Percentiles rank a stretch among this genome's conserved stretches.
Evolutionary conservation across 2,888 invertebrate species (phyloP).

Genomic region (Phymatocera aterrima): DNA sequence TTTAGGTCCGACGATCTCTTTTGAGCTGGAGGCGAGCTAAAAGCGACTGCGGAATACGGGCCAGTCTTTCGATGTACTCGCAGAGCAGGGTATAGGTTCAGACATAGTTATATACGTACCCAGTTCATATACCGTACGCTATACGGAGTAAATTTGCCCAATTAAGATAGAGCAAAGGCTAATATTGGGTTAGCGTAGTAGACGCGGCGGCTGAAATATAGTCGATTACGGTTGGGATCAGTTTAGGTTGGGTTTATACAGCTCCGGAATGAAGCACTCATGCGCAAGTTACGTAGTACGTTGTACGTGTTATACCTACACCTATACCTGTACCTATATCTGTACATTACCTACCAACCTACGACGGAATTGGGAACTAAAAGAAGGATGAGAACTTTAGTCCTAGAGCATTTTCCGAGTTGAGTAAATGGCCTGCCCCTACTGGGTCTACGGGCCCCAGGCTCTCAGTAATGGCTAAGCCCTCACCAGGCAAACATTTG

Average conservation of each 20-base stretch:
- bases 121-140: not conserved
- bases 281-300: no score
- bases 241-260: not conserved
- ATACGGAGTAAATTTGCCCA: conserved; percentile 16
- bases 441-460: no score
- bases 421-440: not conserved
- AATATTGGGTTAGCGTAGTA: not conserved
- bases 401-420: not conserved
- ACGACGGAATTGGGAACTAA: not conserved
- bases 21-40: no score
- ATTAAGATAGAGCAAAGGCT: conserved; percentile 32
- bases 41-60: no score
- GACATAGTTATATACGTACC: not conserved
- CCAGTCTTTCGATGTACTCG: no score
- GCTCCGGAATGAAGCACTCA: not conserved
- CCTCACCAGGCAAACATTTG: not conserved
- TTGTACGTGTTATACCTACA: no score
- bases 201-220: not conserved
- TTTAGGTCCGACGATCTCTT: no score
- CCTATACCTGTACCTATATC: no score
- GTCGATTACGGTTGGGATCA: no score
- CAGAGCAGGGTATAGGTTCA: no score
- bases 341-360: no score
- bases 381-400: not conserved
- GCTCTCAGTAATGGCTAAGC: not conserved